Evolutionary conservation across 1,140 invertebrate genomes (phyloP).

Genomic region (Drosophila ercepeae): DNA sequence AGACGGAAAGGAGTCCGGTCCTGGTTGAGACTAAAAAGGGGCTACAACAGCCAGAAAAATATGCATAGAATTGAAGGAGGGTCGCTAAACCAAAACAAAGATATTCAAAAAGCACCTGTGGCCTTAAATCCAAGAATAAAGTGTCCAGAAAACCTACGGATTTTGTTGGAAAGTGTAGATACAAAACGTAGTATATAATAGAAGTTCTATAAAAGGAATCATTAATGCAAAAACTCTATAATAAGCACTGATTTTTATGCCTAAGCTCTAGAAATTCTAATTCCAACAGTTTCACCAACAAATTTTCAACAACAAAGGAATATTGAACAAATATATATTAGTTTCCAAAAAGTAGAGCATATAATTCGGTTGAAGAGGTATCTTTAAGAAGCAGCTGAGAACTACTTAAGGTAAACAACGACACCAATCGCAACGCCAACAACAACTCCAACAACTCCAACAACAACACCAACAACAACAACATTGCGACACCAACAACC

Average conservation of each 20-base stretch:
- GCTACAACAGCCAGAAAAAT: background rate
- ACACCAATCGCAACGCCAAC: conserved; percentile 33
- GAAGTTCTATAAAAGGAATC: too few species aligned
- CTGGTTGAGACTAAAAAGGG: background rate
- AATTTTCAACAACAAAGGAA: background rate
- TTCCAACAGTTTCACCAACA: background rate
- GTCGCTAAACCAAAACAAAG: background rate
- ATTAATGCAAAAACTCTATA: too few species aligned
- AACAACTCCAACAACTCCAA: background rate
- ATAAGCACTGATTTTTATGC: too few species aligned
- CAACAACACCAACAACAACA: background rate
- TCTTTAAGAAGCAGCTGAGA: background rate
- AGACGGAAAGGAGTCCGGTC: background rate
- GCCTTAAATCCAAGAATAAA: background rate
- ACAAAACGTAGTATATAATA: too few species aligned
- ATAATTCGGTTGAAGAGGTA: background rate
- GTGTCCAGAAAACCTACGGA: too few species aligned
- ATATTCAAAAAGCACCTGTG: background rate
- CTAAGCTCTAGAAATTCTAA: too few species aligned
- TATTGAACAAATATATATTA: background rate
- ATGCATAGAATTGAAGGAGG: background rate
- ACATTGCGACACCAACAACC: conserved; percentile 2
- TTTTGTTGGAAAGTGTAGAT: too few species aligned
- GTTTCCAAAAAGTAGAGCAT: background rate
- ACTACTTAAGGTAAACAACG: conserved; percentile 6